phyloP scores from a whole-genome alignment of 2,113 vertebrate species.

The Ciconia maguari region DNA sequence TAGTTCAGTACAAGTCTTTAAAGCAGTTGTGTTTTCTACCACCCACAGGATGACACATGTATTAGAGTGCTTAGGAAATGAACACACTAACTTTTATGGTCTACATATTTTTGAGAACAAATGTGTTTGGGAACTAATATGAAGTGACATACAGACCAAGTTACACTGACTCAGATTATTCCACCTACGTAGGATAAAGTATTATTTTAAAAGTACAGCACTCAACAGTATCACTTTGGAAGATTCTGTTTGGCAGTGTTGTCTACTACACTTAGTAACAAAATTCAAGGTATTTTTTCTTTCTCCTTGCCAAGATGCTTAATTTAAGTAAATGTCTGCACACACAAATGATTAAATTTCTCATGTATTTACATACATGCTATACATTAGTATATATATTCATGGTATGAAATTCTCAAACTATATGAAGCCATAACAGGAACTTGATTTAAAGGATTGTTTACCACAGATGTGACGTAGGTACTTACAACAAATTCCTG shows the following conservation, averaged over 20 bases:
- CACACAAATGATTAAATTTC: neutral
- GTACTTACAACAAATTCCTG: neutral
- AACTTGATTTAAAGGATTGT: neutral
- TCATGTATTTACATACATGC: neutral
- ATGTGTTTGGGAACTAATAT: neutral
- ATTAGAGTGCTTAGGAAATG: neutral
- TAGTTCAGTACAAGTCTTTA: neutral
- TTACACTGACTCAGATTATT: neutral
- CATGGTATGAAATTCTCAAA: neutral
- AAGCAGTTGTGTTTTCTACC: constrained; percentile 10
- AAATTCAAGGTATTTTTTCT: neutral
- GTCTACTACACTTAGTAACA: neutral
- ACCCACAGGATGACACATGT: neutral
- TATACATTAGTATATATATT: neutral
- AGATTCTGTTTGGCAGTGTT: neutral
- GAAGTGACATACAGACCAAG: neutral
- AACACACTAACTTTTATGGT: neutral
- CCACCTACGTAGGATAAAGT: neutral
- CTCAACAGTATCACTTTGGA: neutral
- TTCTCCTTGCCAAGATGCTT: neutral
- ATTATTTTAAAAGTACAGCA: neutral
- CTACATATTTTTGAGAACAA: neutral
- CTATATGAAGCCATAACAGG: neutral
- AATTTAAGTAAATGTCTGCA: neutral
- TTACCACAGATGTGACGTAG: neutral